These are phyloP conservation scores for Pseudopipra pipra DNA, from an alignment of 2,113 vertebrate genomes.

Conservation along the genomic window DNA sequence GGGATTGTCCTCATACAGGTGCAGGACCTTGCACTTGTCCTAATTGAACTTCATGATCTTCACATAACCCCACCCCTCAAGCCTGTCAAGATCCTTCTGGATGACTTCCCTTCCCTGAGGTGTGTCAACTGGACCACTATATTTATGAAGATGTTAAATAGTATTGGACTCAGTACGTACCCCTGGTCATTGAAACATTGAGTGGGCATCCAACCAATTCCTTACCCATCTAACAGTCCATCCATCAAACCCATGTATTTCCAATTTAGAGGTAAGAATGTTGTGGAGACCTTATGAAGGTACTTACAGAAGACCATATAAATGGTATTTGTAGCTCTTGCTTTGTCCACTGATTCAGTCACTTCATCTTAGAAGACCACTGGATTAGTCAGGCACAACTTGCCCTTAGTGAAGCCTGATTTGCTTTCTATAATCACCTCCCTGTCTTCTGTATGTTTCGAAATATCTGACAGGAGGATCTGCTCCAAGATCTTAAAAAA, in stretches of 20 bases:
- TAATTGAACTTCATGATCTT: background rate
- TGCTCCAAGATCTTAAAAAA: background rate
- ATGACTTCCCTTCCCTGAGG: background rate
- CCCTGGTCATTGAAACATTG: background rate
- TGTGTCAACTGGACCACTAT: background rate
- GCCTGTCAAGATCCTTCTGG: too few relatives aligned
- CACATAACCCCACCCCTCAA: rapidly evolving
- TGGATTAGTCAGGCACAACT: background rate
- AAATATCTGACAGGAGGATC: background rate
- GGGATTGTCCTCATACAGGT: background rate
- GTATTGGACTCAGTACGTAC: background rate
- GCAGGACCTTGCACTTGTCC: background rate
- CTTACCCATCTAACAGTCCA: background rate
- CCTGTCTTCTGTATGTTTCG: rapidly evolving
- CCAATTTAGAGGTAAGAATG: background rate
- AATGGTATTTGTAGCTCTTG: background rate
- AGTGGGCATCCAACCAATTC: background rate
- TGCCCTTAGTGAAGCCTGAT: background rate
- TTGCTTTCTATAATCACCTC: background rate
- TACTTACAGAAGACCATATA: background rate
- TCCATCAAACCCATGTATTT: background rate
- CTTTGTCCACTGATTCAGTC: background rate
- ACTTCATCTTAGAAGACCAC: background rate
- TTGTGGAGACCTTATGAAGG: background rate
- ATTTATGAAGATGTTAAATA: background rate